These are phyloP conservation scores for Larimichthys polyactis DNA, from an alignment of 2,113 vertebrate genomes.

Conservation along the genomic window DNA sequence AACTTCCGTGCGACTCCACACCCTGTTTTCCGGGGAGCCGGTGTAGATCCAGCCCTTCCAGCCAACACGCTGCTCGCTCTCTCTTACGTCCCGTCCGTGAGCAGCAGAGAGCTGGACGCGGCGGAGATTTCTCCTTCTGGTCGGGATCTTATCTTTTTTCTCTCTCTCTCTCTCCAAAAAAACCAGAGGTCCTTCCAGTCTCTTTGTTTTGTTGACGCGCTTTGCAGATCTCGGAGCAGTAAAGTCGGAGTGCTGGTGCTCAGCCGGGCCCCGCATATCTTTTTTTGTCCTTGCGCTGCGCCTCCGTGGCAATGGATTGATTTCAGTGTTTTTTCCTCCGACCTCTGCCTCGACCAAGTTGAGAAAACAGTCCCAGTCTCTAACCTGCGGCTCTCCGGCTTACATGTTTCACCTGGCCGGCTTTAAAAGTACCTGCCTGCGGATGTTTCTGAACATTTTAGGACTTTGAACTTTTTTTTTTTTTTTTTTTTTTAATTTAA, in stretches of 20 bases:
- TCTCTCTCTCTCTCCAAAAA: neutral
- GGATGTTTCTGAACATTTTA: constrained; percentile 72
- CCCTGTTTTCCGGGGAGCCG: constrained; percentile 83
- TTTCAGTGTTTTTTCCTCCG: constrained; percentile 66
- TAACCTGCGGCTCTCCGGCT: constrained; percentile 78
- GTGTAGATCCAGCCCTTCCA: constrained; percentile 78
- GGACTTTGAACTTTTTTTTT: constrained; percentile 78
- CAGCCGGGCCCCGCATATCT: constrained; percentile 1
- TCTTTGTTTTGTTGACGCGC: constrained; percentile 22
- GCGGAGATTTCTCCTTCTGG: constrained; percentile 69
- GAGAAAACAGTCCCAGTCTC: constrained; percentile 68
- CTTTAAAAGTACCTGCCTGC: constrained; percentile 77
- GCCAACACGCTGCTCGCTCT: constrained; percentile 75
- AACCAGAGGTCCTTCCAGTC: constrained; percentile 28
- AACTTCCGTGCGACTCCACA: constrained; percentile 67
- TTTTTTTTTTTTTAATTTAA: neutral
- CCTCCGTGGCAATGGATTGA: constrained; percentile 84
- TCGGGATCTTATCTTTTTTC: constrained; percentile 56
- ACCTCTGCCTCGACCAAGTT: constrained; percentile 80
- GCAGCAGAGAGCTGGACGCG: constrained; percentile 76
- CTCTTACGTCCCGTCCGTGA: constrained; percentile 73
- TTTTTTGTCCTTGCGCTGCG: constrained; percentile 45
- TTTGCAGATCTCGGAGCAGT: constrained; percentile 26
- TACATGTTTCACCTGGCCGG: constrained; percentile 79
- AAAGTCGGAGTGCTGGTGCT: constrained; percentile 28